phyloP scores from a whole-genome alignment of 2,888 invertebrate genomes.

The Helobdella robusta region DNA sequence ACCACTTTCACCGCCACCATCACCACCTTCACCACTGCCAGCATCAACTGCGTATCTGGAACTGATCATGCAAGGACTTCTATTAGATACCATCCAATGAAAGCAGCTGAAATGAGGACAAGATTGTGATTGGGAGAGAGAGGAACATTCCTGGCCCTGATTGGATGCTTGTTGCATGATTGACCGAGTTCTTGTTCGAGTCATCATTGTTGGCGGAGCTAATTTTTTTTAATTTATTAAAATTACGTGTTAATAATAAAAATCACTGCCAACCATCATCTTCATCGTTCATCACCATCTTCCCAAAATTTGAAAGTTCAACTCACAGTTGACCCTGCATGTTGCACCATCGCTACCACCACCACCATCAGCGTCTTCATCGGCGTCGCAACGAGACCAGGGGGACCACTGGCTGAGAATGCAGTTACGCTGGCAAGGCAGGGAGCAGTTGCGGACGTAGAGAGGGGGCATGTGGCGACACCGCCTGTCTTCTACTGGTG shows the following conservation, averaged over 20 bases:
- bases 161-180: constrained; percentile 25
- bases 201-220: neutral
- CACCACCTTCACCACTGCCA: neutral
- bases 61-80: constrained; percentile 52
- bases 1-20: neutral
- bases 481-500: constrained; percentile 29
- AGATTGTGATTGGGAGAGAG: constrained; percentile 39
- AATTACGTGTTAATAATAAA: neutral
- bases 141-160: constrained; percentile 38
- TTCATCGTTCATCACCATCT: no score
- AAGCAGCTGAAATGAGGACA: constrained; percentile 53
- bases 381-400: constrained; percentile 34
- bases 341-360: no score
- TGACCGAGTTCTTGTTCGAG: constrained; percentile 35
- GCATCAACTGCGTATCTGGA: no score
- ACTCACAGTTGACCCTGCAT: no score
- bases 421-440: constrained; percentile 33
- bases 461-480: constrained; percentile 30
- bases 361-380: neutral
- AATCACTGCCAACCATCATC: neutral
- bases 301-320: no score
- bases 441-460: constrained; percentile 30
- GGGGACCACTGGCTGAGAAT: constrained; percentile 30
- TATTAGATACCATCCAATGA: constrained; percentile 44
- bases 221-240: neutral